phyloP scores from a whole-genome alignment of 2,113 vertebrate species.

The Cichladusa arquata region DNA sequence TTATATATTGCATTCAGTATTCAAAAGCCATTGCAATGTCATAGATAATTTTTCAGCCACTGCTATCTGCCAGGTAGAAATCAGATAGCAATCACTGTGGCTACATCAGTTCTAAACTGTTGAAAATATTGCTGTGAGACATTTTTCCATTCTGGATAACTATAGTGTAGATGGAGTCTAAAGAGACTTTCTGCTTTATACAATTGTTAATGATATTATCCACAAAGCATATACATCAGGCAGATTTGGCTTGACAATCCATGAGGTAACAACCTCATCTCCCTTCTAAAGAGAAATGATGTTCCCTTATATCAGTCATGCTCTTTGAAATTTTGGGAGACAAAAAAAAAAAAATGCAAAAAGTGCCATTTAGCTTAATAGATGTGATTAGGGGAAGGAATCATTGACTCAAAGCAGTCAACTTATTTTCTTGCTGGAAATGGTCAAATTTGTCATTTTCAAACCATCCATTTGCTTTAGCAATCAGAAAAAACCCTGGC shows the following conservation, averaged over 20 bases:
- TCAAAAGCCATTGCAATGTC: not conserved
- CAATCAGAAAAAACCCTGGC: not conserved
- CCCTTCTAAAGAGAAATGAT: not conserved
- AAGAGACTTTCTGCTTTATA: not conserved
- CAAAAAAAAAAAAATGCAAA: not conserved
- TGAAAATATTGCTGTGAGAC: not conserved
- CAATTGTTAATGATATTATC: not conserved
- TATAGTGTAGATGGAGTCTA: not conserved
- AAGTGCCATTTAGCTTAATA: not conserved
- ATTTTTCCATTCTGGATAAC: not conserved
- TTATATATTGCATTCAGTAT: not conserved
- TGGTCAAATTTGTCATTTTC: not conserved
- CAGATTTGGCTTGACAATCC: not conserved
- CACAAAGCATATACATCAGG: not conserved
- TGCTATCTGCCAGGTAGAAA: not conserved
- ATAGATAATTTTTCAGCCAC: not conserved
- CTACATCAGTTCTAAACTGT: not conserved
- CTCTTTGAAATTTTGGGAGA: not conserved
- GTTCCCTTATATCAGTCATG: not conserved
- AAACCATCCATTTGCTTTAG: not conserved
- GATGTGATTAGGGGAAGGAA: not conserved
- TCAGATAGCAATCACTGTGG: not conserved
- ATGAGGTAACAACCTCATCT: not conserved
- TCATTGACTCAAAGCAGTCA: not conserved
- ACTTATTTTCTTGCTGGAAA: not conserved